Base-by-base conservation (phyloP, 2,113 vertebrate genomes). In the Emydocephalus ijimae region DNA sequence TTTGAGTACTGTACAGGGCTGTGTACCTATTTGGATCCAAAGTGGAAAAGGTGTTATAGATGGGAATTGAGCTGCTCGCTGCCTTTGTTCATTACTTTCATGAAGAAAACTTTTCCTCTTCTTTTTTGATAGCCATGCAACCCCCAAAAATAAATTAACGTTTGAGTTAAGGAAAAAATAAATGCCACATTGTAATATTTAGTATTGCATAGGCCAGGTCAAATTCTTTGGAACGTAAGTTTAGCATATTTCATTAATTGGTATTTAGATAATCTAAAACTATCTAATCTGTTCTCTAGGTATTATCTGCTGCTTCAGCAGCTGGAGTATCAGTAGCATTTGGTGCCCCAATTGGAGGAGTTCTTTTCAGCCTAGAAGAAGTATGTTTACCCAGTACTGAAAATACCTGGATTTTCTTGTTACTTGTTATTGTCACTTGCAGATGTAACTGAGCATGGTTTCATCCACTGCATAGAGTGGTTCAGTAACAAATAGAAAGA, bases 321-420 rank as follows among this genome's bases (percentile, higher is more conserved):
- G 99, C 99, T 3, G 99, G 99, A 2, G 99, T 99, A 87, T 99
- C 99, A 4, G 99, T 99, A 93, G 99, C 99, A 85, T 99, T 99
- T 92, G 99, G 99, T 50, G 99, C 99, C n/a, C 99, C 99, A 0
- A 99, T 99, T 54, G 99, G 99, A 95, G 99, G 99, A 95, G 99
- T 99, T 50, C 98, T 99, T 93, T 99, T 99, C 97, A 99, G 99
- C 93, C 96, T 99, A 97, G 99, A 99, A 96, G 99, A 99, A 98
- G 99, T 99, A 96, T 26, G 93, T 95, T 88, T 93, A 87, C 92
- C 1, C 45, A 85, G 9, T 29, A 52, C 23, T 92, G 81, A 92
- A 94, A 54, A 74, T 89, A 5, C 43, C 92, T 90, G 0, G 89
- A 23, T 94, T 93, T 21, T 24, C 86, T 52, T 89, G 93, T 57